Percentiles rank a stretch among this genome's conserved stretches.
phyloP scores from a whole-genome alignment of 2,797 vertebrate genomes.

The Pangasius larnaudii region DNA sequence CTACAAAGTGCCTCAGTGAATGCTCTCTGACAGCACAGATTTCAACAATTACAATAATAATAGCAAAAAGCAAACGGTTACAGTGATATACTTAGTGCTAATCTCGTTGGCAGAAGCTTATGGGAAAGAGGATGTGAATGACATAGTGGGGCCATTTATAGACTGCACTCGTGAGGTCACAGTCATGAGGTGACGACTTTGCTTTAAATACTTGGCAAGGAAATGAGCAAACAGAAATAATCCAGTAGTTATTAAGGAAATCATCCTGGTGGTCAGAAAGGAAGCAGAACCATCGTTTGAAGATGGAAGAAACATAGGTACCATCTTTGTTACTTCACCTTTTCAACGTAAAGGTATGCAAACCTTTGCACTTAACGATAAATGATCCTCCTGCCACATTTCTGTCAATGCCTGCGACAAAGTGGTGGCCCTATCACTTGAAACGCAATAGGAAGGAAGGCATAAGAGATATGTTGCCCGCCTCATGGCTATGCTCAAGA shows the following conservation, averaged over 20 bases:
- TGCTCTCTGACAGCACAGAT: neutral
- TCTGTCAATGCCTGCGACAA: slow-evolving; percentile 7
- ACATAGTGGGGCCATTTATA: neutral
- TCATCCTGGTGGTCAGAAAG: neutral
- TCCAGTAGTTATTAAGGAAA: neutral
- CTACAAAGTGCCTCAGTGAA: neutral
- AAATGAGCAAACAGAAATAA: neutral
- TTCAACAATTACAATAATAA: neutral
- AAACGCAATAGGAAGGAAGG: neutral
- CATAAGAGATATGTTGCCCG: slow-evolving; percentile 8
- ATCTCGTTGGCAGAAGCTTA: neutral
- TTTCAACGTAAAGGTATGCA: neutral
- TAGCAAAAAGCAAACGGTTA: neutral
- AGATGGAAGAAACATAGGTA: neutral
- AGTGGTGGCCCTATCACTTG: neutral
- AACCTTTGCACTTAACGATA: neutral
- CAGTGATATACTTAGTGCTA: neutral
- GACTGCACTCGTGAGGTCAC: neutral
- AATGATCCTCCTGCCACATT: neutral
- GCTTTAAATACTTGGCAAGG: neutral
- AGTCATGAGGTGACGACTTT: slow-evolving; percentile 17
- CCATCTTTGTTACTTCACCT: neutral
- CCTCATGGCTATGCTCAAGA: slow-evolving; percentile 10
- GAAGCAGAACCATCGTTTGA: neutral
- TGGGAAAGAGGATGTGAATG: neutral